Evolutionary conservation across 2,113 vertebrate genomes (phyloP).

Genomic region (Diadophis punctatus): DNA sequence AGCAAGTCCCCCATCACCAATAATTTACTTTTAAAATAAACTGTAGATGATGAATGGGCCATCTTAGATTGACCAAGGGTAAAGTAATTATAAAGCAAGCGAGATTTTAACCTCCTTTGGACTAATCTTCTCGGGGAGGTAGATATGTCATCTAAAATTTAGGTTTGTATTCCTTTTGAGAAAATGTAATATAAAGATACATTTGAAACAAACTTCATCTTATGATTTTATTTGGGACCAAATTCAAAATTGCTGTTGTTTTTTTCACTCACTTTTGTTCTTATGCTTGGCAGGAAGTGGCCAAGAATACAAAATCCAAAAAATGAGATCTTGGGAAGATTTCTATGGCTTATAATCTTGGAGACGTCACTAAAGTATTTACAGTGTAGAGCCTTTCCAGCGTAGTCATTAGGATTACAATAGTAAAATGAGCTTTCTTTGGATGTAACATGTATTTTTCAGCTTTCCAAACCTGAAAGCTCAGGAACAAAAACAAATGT

Average conservation of each 20-base stretch:
- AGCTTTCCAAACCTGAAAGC: constrained; percentile 24
- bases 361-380: constrained; percentile 45
- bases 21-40: neutral
- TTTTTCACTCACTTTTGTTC: constrained; percentile 58
- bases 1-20: neutral
- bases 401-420: constrained; percentile 43
- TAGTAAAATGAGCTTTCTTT: constrained; percentile 54
- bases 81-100: neutral
- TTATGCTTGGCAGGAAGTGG: constrained; percentile 57
- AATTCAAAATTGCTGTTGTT: constrained; percentile 62
- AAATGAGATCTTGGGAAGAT: constrained; percentile 50
- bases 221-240: constrained; percentile 64
- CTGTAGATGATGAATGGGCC: neutral
- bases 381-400: constrained; percentile 39
- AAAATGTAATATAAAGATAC: constrained; percentile 57
- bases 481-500: constrained; percentile 23
- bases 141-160: neutral
- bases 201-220: constrained; percentile 57
- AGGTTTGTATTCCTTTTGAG: constrained; percentile 37
- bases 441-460: constrained; percentile 41
- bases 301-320: constrained; percentile 41
- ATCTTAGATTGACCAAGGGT: neutral
- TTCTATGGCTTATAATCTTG: constrained; percentile 54
- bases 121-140: neutral
- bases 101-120: neutral